These are phyloP conservation scores for Budorcas taxicolor DNA, from an alignment of 2,113 vertebrate species.

Conservation along the genomic window DNA sequence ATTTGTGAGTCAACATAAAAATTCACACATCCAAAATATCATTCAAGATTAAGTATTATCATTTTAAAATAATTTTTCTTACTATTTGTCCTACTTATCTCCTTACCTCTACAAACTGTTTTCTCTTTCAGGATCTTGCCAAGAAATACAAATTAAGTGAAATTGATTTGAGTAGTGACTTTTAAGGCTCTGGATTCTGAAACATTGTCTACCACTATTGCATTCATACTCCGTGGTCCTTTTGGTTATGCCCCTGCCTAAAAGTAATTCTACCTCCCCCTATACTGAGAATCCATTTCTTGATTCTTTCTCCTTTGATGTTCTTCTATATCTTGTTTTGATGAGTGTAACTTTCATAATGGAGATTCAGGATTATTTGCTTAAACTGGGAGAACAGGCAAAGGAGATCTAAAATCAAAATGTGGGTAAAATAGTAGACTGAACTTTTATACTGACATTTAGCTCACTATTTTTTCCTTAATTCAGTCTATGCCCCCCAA, in stretches of 20 bases:
- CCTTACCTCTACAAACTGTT: not conserved
- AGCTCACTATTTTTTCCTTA: not conserved
- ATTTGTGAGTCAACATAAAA: not conserved
- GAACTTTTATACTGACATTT: not conserved
- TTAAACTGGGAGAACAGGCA: not conserved
- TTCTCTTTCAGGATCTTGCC: not conserved
- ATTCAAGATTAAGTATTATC: constrained; percentile 4
- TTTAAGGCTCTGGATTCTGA: not conserved
- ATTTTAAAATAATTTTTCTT: constrained; percentile 18
- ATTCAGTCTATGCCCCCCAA: not conserved
- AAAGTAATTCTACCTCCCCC: not conserved
- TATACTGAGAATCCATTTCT: not conserved
- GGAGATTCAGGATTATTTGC: not conserved
- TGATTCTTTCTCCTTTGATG: not conserved
- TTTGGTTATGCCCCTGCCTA: not conserved
- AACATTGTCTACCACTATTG: not conserved
- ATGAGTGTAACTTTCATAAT: not conserved
- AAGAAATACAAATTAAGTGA: not conserved
- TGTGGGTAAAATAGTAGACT: not conserved
- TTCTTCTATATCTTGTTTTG: not conserved
- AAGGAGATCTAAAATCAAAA: not conserved
- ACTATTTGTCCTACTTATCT: not conserved
- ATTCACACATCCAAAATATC: not conserved
- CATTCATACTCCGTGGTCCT: not conserved
- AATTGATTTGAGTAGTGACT: not conserved